These are phyloP conservation scores for Otus sunia DNA, from an alignment of 2,113 vertebrate genomes.

Conservation along the genomic window DNA sequence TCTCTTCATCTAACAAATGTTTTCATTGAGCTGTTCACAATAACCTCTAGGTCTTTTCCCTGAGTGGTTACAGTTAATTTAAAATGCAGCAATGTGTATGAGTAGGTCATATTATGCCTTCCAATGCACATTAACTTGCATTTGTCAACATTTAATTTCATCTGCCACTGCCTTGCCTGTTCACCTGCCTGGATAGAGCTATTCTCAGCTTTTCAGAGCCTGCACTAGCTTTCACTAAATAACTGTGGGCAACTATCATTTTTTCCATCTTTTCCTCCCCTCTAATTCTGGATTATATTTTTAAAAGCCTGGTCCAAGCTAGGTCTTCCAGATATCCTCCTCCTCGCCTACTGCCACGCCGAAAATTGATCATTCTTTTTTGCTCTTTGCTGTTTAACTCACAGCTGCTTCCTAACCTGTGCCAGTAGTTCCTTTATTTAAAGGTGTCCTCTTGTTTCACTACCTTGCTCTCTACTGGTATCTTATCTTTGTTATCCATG, in stretches of 20 bases:
- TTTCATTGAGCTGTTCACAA: constrained; percentile 51
- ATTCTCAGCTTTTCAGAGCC: not conserved
- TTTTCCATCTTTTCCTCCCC: not conserved
- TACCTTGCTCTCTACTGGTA: not conserved
- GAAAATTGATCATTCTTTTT: not conserved
- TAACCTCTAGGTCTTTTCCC: constrained; percentile 52
- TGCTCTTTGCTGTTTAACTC: not conserved
- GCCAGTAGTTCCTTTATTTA: not conserved
- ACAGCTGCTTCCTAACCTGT: not conserved
- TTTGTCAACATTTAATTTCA: constrained; percentile 63
- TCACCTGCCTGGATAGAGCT: constrained; percentile 29
- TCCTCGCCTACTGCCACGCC: not conserved
- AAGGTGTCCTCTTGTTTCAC: not conserved
- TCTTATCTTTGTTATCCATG: not conserved
- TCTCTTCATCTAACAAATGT: constrained; percentile 40
- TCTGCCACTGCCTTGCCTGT: constrained; percentile 15
- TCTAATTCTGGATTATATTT: not conserved
- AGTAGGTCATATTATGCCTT: constrained; percentile 30
- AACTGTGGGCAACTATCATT: not conserved
- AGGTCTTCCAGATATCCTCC: not conserved
- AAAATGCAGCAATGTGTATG: constrained; percentile 42
- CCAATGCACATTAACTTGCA: constrained; percentile 47
- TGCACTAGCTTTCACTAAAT: not conserved
- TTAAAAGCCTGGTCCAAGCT: not conserved
- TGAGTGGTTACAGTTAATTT: constrained; percentile 52